phyloP scores from a whole-genome alignment of 1,140 invertebrate genomes.

The Rhizoglyphus robini region DNA sequence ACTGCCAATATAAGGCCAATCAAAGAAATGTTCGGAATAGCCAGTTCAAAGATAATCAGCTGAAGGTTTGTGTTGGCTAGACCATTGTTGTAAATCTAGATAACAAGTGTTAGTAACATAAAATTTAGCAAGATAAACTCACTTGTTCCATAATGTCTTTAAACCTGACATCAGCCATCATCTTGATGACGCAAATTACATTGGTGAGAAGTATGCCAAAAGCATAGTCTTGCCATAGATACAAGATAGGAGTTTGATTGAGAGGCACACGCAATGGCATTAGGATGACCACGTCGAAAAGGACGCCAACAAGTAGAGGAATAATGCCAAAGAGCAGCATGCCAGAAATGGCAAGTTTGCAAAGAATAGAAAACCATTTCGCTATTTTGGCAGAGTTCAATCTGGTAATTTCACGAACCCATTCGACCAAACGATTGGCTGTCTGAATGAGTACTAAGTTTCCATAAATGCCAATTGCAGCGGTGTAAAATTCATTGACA shows the following conservation, averaged over 20 bases:
- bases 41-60: slow-evolving; percentile 68
- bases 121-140: slow-evolving; percentile 35
- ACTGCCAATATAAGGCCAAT: slow-evolving; percentile 73
- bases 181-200: slow-evolving; percentile 86
- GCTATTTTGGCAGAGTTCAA: slow-evolving; percentile 56
- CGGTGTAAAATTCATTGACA: slow-evolving; percentile 90
- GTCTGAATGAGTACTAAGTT: slow-evolving; percentile 48
- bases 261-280: slow-evolving; percentile 82
- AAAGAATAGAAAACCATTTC: slow-evolving; percentile 46
- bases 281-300: slow-evolving; percentile 79
- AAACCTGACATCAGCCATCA: slow-evolving; percentile 94
- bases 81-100: slow-evolving; percentile 60
- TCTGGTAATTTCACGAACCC: slow-evolving; percentile 56
- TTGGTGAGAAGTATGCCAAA: slow-evolving; percentile 92
- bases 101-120: slow-evolving; percentile 13
- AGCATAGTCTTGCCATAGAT: slow-evolving; percentile 80
- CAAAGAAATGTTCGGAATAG: slow-evolving; percentile 70
- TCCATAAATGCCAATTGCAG: slow-evolving; percentile 77
- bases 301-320: slow-evolving; percentile 75
- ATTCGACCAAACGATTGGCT: neutral
- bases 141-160: slow-evolving; percentile 78
- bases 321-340: slow-evolving; percentile 69
- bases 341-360: slow-evolving; percentile 50
- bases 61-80: slow-evolving; percentile 78
- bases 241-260: slow-evolving; percentile 83